A percentile compares a stretch with the other conserved stretches of the same genome.
Evolutionary conservation across 2,113 vertebrate species (phyloP).

Genomic region (Cacatua alba): DNA sequence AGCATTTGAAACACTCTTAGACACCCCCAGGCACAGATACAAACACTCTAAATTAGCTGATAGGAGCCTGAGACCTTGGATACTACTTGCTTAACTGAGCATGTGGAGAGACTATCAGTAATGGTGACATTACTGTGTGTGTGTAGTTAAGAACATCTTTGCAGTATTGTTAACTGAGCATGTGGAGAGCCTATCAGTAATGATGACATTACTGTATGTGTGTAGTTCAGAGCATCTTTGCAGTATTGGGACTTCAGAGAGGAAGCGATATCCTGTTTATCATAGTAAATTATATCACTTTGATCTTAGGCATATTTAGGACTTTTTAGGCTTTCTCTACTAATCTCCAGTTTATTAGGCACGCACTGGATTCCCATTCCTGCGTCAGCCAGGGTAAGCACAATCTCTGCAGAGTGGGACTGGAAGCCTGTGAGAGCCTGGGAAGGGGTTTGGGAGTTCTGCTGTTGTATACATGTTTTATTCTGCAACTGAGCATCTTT

Average conservation of each 20-base stretch:
- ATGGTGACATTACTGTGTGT: rapidly evolving
- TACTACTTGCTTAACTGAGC: not conserved
- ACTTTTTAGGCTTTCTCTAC: not conserved
- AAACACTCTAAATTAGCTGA: not conserved
- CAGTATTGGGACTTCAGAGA: not conserved
- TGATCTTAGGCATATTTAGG: not conserved
- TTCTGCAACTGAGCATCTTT: not conserved
- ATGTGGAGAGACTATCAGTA: rapidly evolving
- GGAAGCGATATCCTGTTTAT: not conserved
- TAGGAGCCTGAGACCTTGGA: not conserved
- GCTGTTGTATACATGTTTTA: not conserved
- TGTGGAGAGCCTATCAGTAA: rapidly evolving
- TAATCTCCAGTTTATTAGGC: not conserved
- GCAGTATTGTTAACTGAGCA: no score
- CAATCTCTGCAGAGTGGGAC: not conserved
- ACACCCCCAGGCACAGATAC: not conserved
- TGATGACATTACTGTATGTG: rapidly evolving
- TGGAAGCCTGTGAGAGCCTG: not conserved
- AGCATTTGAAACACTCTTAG: not conserved
- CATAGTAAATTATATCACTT: not conserved
- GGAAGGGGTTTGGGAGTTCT: not conserved
- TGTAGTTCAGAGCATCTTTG: not conserved
- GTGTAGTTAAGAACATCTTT: not conserved
- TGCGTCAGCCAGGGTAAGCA: not conserved
- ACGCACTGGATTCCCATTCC: not conserved